These are phyloP conservation scores for Heliangelus exortis DNA, from an alignment of 2,797 vertebrate species.

Conservation along the genomic window DNA sequence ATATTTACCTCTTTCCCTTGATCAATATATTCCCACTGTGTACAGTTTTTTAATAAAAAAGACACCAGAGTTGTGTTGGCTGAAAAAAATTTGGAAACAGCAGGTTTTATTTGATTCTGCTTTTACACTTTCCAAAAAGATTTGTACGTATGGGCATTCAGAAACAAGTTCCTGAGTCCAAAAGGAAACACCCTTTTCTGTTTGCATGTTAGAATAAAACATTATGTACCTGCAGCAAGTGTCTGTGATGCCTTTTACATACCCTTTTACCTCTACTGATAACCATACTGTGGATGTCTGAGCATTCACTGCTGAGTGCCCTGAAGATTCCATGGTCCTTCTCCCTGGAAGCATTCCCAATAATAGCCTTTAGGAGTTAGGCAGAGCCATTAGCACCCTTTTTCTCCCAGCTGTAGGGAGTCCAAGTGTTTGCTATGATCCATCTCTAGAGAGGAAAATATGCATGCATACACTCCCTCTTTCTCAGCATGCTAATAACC, in stretches of 20 bases:
- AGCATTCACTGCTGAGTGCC: not conserved
- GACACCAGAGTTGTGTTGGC: not conserved
- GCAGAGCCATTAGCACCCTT: not conserved
- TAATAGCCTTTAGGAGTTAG: not conserved
- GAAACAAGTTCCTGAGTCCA: not conserved
- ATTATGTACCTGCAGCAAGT: not conserved
- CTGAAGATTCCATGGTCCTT: not conserved
- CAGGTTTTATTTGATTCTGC: not conserved
- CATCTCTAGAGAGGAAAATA: not conserved
- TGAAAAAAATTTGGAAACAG: not conserved
- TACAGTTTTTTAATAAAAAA: not conserved
- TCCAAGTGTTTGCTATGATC: not conserved
- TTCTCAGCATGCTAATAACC: not conserved
- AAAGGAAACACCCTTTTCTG: not conserved
- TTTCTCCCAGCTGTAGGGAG: accelerated
- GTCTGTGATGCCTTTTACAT: not conserved
- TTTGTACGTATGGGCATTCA: accelerated
- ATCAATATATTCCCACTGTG: not conserved
- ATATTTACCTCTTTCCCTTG: not conserved
- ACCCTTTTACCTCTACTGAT: not conserved
- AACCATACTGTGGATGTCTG: accelerated
- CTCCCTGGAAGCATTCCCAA: not conserved
- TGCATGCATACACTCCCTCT: not conserved
- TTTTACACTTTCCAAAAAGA: not conserved
- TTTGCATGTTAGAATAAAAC: not conserved